Percentiles rank a stretch among this genome's conserved stretches.
Conservation (phyloP, 1,140 invertebrate species). For the Cydia splendana region DNA sequence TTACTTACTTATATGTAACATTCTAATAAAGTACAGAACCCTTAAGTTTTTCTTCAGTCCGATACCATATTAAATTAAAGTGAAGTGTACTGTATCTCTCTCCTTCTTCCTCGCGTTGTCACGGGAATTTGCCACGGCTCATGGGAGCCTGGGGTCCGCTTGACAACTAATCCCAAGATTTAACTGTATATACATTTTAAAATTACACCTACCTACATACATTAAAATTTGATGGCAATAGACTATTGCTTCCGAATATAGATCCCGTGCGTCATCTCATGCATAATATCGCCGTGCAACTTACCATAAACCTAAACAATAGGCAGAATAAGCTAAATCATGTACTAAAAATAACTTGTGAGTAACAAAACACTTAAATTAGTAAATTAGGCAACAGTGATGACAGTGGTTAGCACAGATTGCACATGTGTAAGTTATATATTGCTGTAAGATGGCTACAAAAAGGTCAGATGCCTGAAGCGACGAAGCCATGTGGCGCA, state of each 20-base stretch:
- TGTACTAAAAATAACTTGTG: neutral
- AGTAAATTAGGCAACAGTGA: neutral
- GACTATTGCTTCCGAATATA: neutral
- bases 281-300: neutral
- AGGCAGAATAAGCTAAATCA: neutral
- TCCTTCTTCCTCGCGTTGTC: too few species aligned
- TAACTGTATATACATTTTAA: too few species aligned
- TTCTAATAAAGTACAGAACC: too few species aligned
- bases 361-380: neutral
- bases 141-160: too few species aligned
- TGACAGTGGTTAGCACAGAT: slow-evolving; percentile 16
- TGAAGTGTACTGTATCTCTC: neutral
- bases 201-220: too few species aligned
- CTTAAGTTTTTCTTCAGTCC: too few species aligned
- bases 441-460: neutral
- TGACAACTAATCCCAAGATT: too few species aligned
- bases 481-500: neutral
- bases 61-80: too few species aligned
- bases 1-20: too few species aligned
- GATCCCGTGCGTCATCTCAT: neutral
- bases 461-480: slow-evolving; percentile 17
- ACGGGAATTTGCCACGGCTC: too few species aligned
- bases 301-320: neutral
- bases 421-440: neutral
- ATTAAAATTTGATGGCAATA: too few species aligned